phyloP scores from a whole-genome alignment of 2,113 vertebrate species.

The Natator depressus region DNA sequence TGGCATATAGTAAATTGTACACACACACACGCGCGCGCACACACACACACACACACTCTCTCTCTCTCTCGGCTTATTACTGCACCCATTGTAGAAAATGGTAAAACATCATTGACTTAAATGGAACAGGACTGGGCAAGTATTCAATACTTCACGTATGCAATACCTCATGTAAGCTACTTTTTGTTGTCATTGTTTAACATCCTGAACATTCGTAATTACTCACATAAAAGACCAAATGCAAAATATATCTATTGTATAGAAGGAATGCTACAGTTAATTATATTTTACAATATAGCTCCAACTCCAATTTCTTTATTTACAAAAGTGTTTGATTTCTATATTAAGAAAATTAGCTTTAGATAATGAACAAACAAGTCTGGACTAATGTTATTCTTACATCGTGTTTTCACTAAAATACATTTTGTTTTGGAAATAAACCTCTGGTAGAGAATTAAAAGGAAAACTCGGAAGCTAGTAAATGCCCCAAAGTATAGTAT shows the following conservation, averaged over 20 bases:
- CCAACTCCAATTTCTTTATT: neutral
- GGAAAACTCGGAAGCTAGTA: neutral
- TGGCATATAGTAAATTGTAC: neutral
- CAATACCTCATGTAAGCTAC: neutral
- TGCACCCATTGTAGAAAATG: neutral
- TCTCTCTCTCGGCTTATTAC: neutral
- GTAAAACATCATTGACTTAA: neutral
- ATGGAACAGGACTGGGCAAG: neutral
- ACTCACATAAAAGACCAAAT: neutral
- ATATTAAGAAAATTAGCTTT: constrained; percentile 14
- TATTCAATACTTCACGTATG: neutral
- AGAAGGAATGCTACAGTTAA: neutral
- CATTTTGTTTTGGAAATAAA: constrained; percentile 45
- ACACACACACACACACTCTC: neutral
- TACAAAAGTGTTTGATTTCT: neutral
- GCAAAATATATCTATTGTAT: neutral
- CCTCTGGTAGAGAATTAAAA: constrained; percentile 41
- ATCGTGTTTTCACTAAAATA: neutral
- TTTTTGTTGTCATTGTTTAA: neutral
- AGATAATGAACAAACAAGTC: constrained; percentile 35
- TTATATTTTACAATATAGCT: neutral
- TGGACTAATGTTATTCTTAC: constrained; percentile 8
- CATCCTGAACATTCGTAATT: neutral
- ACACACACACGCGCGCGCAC: neutral
- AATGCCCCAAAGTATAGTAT: neutral